Evolutionary conservation across 1,140 invertebrate species (phyloP), one percentile per base, ranked within the genome.

Genomic region (Drosophila busckii): DNA sequence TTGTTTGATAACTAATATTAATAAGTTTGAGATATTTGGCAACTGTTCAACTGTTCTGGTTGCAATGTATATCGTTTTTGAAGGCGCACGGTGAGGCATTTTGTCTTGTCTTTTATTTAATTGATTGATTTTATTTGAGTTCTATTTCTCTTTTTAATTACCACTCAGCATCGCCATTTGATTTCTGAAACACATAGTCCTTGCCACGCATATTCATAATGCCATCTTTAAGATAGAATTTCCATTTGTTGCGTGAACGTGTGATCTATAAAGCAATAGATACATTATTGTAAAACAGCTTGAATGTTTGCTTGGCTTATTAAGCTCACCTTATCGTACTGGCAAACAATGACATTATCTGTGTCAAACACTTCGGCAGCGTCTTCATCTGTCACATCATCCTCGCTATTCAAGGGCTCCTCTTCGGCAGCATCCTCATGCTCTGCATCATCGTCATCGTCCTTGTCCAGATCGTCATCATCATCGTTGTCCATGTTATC

Each of bases 311-410:
- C 42, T 87, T 89, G n/a, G n/a, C n/a, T n/a, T n/a, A n/a, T n/a
- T n/a, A n/a, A n/a, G n/a, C n/a, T n/a, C n/a, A 96, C 95, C 91
- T 99, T 99, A 89, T 99, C 98, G 90, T 99, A 99, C 87, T 99
- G 98, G 88, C 98, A 99, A 19, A 99, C 98, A 58, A 99, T 96
- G 45, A 99, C 97, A 91, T 99, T 98, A 62, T 99, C 97, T 35
- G 97, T 97, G 78, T 99, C 97, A 89, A 98, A 99, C 83, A 99
- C 90, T 86, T 98, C 97, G 55, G 92, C 91, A 0, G 96, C 94
- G 88, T 99, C 97, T 80, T 98, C 97, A 87, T 99, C 98, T 48
- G 96, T 98, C 0, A 98, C 96, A 90, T 99, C 97, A 88, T 98
- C 96, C 69, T 93, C 96, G 9, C 96, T 98, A 88, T 98, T 98